Evolutionary conservation across 2,888 invertebrate species (phyloP), one percentile per base, ranked within the genome.

Genomic region (Sarcophaga caerulescens): DNA sequence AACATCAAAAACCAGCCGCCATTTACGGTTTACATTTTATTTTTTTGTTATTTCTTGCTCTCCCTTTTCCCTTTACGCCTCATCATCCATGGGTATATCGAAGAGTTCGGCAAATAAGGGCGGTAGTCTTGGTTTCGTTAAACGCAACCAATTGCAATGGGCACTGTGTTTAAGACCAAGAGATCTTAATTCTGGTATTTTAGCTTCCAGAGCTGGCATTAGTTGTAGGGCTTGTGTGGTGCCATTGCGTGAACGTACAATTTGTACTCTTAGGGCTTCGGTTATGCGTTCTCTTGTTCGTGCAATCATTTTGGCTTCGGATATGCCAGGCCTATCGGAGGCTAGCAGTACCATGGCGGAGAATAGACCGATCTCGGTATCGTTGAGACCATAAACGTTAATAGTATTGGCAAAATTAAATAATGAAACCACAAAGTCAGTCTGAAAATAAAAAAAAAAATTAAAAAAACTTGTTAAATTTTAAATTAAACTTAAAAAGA

Each of bases 101-200:
- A 98, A 99, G 90, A 99, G 98, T 94, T 99, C 99, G 57, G 98
- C 97, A 94, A 98, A 99, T 79, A 99, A 95, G 4, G 98, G 98
- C 69, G 99, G 99, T 90, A 99, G 95, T 87, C 96, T 95, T 84
- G 97, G 94, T 90, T 96, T 95, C 84, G 95, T 95, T 90, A 96
- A 95, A 89, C 98, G 95, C 94, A 97, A 98, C 98, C 98, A 99
- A 92, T 96, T 95, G 90, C 99, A 94, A 90, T 97, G 96, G 88
- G 96, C 95, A 89, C 96, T 95, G 94, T 99, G 98, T 88, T 97
- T 96, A 66, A 94, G 94, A 52, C 98, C 98, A 77, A 99, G 94
- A 52, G 95, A 95, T 85, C 97, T 94, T 88, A 98, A 94, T 92
- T 98, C 97, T 63, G 96, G 96, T 91, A 98, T 94, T 92, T 95